phyloP scores from a whole-genome alignment of 2,113 vertebrate species.

The Oriolus oriolus region DNA sequence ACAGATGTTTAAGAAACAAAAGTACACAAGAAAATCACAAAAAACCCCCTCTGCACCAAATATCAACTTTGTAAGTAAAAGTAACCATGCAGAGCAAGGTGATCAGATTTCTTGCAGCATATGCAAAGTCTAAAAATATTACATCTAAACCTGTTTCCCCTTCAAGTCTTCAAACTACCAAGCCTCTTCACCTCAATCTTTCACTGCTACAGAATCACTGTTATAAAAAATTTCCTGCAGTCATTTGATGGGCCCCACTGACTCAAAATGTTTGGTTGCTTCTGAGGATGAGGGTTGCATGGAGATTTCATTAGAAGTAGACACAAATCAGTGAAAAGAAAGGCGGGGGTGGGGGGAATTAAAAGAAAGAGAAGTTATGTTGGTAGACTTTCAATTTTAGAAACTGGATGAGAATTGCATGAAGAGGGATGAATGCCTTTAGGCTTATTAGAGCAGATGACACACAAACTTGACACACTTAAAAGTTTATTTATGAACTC shows the following conservation, averaged over 20 bases:
- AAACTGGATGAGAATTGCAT: not conserved
- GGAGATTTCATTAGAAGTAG: not conserved
- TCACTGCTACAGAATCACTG: not conserved
- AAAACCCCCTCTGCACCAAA: fast-evolving
- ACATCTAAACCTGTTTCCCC: not conserved
- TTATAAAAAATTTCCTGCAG: not conserved
- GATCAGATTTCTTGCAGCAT: not conserved
- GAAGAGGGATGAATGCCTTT: not conserved
- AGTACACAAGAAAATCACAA: not conserved
- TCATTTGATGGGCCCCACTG: not conserved
- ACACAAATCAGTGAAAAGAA: not conserved
- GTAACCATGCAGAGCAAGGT: not conserved
- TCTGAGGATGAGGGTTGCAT: not conserved
- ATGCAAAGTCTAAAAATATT: not conserved
- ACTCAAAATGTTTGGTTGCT: not conserved
- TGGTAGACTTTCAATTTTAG: not conserved
- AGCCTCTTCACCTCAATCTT: not conserved
- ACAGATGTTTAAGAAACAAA: not conserved
- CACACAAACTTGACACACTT: not conserved
- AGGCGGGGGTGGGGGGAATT: fast-evolving
- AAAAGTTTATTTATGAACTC: not conserved
- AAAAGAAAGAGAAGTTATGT: not conserved
- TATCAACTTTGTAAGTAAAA: not conserved
- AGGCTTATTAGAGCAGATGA: not conserved
- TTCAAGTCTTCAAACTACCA: not conserved